Evolutionary conservation across 2,113 vertebrate genomes (phyloP), one percentile per base, ranked within the genome.

Genomic region (Leucosticte australis): DNA sequence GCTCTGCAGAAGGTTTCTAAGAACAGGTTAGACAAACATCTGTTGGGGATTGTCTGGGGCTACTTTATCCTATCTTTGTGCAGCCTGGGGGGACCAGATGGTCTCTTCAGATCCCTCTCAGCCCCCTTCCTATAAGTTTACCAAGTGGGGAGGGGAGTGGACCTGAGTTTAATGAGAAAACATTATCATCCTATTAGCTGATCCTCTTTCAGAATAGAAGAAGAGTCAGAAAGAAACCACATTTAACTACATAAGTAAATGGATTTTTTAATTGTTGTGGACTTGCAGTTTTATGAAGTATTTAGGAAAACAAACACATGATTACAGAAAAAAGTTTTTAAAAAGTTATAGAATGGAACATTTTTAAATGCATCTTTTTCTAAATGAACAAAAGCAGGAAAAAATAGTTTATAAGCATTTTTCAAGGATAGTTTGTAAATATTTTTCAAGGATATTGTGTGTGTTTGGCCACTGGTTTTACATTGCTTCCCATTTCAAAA

Each of bases 1-100:
- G 77, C 87, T 87, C 59, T 4, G 4, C 0, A 0, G 31, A 87
- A 46, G 49, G 56, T 57, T 94, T 94, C 84, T 89, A 71, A 92
- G 96, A 95, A 87, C 91, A 94, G 94, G 95, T 95, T 95, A 95
- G 94, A 95, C 91, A 82, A 92, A 89, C 93, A 95, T 94, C 94
- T 91, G 93, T n/a, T 87, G 83, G 69, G 94, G 94, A 95, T 95
- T 95, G 94, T 96, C 94, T 92, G 87, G 56, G 85, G 62, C 83
- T 71, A 73, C 91, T 95, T 95, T 71, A 97, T 94, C 91, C 96
- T 37, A 35, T 81, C 92, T 95, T 89, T 73, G 74, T 87, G 84
- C 0, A 1, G 78, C 87, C 3, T 0, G 39, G 31, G n/a, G 24
- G 21, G 20, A 91, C 91, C 95, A 96, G 91, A 95, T 91, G 91